Conservation (phyloP, 2,797 vertebrate genomes). For the Lagocephalus sceleratus region DNA sequence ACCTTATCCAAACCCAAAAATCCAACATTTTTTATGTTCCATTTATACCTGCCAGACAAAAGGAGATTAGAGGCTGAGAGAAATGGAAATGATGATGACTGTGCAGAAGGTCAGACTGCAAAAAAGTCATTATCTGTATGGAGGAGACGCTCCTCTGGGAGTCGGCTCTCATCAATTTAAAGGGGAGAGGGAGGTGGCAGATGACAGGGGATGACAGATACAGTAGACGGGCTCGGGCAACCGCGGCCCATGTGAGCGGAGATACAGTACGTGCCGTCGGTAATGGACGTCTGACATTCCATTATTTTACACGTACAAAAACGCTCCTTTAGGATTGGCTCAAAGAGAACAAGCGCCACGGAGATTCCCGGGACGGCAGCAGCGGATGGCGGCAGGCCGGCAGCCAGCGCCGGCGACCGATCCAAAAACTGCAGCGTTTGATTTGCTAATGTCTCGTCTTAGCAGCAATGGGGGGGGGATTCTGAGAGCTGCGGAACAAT, state of each 20-base stretch:
- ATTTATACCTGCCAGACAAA: neutral
- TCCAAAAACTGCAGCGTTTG: too few species aligned
- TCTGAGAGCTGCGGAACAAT: too few species aligned
- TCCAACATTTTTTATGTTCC: too few species aligned
- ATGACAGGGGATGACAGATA: constrained; percentile 13
- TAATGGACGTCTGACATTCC: constrained; percentile 16
- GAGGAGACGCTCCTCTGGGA: constrained; percentile 29
- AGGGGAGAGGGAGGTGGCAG: constrained; percentile 37
- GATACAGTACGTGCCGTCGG: constrained; percentile 22
- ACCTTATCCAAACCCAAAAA: too few species aligned
- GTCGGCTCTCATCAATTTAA: constrained; percentile 40
- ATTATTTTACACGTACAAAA: constrained; percentile 2
- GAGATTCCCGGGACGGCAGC: too few species aligned
- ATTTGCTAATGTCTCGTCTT: too few species aligned
- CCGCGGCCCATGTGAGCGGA: constrained; percentile 31
- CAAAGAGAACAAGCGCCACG: too few species aligned
- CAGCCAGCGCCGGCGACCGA: too few species aligned
- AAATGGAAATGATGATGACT: constrained; percentile 12
- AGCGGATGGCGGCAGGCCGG: too few species aligned
- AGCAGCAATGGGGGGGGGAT: too few species aligned
- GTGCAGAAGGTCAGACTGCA: constrained; percentile 47
- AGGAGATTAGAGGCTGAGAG: constrained; percentile 8
- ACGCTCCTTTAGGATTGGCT: too few species aligned
- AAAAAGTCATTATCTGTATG: constrained; percentile 47
- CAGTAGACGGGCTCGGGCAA: constrained; percentile 23